These are phyloP conservation scores for Colletes latitarsis DNA, from an alignment of 1,140 invertebrate species.

Conservation along the genomic window DNA sequence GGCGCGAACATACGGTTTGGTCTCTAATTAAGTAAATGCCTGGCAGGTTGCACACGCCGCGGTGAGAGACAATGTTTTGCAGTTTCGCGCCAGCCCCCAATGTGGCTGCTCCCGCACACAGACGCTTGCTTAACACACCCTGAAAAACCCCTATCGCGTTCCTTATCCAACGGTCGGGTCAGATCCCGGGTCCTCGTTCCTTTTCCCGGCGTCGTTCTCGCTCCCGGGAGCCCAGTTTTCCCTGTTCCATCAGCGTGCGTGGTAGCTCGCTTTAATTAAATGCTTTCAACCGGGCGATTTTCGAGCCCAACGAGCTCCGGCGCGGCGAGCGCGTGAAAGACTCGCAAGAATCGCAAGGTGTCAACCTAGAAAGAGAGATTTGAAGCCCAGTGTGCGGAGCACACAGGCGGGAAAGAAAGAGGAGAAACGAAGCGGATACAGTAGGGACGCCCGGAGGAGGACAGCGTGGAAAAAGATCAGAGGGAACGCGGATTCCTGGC, in stretches of 20 bases:
- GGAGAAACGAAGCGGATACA: constrained; percentile 27
- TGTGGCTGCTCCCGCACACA: not conserved
- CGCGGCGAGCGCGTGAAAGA: constrained; percentile 34
- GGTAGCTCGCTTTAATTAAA: constrained; percentile 54
- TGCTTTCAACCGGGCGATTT: constrained; percentile 58
- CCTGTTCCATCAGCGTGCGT: constrained; percentile 40
- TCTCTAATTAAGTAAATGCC: constrained; percentile 63
- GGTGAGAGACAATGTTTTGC: constrained; percentile 49
- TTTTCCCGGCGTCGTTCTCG: constrained; percentile 5
- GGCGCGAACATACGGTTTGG: constrained; percentile 27
- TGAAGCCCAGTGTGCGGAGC: constrained; percentile 31
- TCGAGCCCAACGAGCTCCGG: constrained; percentile 27
- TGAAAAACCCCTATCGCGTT: not conserved
- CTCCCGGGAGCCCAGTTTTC: constrained; percentile 32
- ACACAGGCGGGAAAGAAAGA: constrained; percentile 17
- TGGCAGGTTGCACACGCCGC: constrained; percentile 35
- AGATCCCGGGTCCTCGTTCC: not conserved
- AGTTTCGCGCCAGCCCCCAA: constrained; percentile 26
- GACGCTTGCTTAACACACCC: not conserved
- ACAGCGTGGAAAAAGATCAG: constrained; percentile 37
- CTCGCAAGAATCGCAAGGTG: constrained; percentile 55
- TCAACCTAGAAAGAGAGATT: constrained; percentile 59
- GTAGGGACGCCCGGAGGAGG: not conserved
- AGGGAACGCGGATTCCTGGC: constrained; percentile 33
- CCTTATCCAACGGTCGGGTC: not conserved